Evolutionary conservation across 1,140 invertebrate species (phyloP), one percentile per base, ranked within the genome.

Genomic region (Drosophila obscura): DNA sequence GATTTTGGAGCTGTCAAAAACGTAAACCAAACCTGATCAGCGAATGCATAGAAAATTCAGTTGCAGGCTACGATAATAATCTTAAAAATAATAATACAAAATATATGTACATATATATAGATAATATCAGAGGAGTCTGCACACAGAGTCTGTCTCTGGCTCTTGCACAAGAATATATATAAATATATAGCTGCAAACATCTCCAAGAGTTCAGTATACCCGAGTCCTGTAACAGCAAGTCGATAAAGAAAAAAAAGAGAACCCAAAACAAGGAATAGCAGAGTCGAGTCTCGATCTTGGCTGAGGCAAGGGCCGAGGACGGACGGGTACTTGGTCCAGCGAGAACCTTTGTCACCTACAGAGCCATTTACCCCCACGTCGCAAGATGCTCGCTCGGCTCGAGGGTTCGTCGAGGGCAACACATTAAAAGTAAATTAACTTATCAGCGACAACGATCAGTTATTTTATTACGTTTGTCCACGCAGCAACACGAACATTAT

Each of bases 381-480:
- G 35, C n/a, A 43, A 31, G 62, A 55, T 59, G 46, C 31, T 48
- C 41, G 69, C 26, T 58, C 19, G 35, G 56, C 13, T 46, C 26
- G 35, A 13, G 28, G 52, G 45, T 46, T 65, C 56, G 59, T 52
- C 51, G 48, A 88, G 83, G 81, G 88, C 80, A 87, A 75, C 88
- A 88, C 88, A 90, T 90, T 90, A 90, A 90, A 90, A 90, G 88
- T 90, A 90, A 90, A 90, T 90, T 90, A 90, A 90, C 88, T 90
- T 90, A 90, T 90, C 88, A 90, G 88, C 88, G 77, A 90, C 88
- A 90, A 90, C 82, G 88, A 90, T 90, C 88, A 88, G 88, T 90
- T 90, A 90, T 90, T 90, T 90, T 90, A 90, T 90, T 90, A 90
- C 88, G 88, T 87, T 90, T 90, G 88, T 90, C 88, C 88, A 90